Base-by-base conservation (phyloP, 2,888 invertebrate species). In the Dendrolimus pini region DNA sequence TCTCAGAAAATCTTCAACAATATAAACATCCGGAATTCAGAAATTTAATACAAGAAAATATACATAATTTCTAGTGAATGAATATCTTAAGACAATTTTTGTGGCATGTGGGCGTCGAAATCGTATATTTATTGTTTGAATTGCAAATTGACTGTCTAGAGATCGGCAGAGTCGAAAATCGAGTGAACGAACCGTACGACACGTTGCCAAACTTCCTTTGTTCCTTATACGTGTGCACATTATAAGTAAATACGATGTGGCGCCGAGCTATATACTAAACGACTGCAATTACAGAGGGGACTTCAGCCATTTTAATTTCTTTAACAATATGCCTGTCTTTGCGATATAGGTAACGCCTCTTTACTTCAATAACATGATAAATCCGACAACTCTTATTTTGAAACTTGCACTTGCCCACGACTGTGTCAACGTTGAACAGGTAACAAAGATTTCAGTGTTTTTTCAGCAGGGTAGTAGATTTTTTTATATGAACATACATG, bases 171-270 rank as follows among this genome's bases (percentile, higher is more conserved):
- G 80, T 71, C 68, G 71, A 76, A 78, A 78, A 77, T 61, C 67
- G 69, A 70, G 66, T 69, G 74, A 75, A 78, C 74, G 78, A 80
- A 85, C 86, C 87, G 6, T 30, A 30, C 30, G 30, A 85, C 85
- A 75, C 78, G 72, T 78, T 80, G 78, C 81, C 80, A 82, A 83
- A 85, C 85, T 83, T 89, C 89, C 87, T 89, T 88, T 89, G 89
- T 89, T 86, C 85, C 85, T 77, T 82, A 77, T 66, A 64, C 69
- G 63, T 65, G 68, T 59, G 62, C 54, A 56, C 60, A 68, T 68
- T 73, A 63, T 65, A 65, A 68, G 65, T 55, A 55, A 59, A 59
- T 57, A 47, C 55, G 53, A 57, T 68, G 67, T 74, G 75, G 80
- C 78, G 81, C 78, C 76, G 73, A 64, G 30, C 30, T 30, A 30